phyloP scores from a whole-genome alignment of 2,888 invertebrate genomes.

The Eudemis profundana region DNA sequence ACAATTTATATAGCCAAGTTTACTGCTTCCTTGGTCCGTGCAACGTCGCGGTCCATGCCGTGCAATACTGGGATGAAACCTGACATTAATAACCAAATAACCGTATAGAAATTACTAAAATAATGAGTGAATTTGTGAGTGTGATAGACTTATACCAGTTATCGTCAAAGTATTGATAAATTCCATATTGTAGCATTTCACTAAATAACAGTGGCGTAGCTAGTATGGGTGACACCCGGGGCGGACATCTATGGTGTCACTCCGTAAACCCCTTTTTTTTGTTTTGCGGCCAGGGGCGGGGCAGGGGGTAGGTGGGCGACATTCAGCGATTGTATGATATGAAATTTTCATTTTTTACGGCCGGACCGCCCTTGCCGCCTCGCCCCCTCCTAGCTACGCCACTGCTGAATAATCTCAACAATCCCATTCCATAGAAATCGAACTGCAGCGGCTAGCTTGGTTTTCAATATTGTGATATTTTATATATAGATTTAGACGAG shows the following conservation, averaged over 20 bases:
- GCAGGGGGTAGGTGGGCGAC: too few species aligned
- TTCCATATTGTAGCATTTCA: conserved; percentile 34
- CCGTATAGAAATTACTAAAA: conserved; percentile 31
- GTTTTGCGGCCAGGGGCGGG: too few species aligned
- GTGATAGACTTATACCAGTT: conserved; percentile 31
- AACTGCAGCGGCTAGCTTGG: conserved; percentile 36
- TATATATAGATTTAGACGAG: conserved; percentile 38
- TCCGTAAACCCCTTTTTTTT: too few species aligned
- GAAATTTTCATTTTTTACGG: too few species aligned
- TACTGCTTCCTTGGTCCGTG: conserved; percentile 38
- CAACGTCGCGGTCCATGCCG: conserved; percentile 18
- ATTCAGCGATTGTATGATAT: too few species aligned
- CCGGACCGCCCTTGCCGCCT: too few species aligned
- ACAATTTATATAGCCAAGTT: background rate
- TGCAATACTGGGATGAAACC: conserved; percentile 21
- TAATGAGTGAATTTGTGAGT: conserved; percentile 28
- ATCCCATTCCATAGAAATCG: conserved; percentile 38
- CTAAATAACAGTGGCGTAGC: too few species aligned
- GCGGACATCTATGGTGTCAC: too few species aligned
- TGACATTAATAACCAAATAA: conserved; percentile 25
- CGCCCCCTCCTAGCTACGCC: too few species aligned
- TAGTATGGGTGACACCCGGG: too few species aligned
- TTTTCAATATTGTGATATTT: conserved; percentile 44
- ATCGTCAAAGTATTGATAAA: conserved; percentile 23
- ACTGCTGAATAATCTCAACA: conserved; percentile 33